These are phyloP conservation scores for Noturus placidus DNA, from an alignment of 2,113 vertebrate species.

Conservation along the genomic window DNA sequence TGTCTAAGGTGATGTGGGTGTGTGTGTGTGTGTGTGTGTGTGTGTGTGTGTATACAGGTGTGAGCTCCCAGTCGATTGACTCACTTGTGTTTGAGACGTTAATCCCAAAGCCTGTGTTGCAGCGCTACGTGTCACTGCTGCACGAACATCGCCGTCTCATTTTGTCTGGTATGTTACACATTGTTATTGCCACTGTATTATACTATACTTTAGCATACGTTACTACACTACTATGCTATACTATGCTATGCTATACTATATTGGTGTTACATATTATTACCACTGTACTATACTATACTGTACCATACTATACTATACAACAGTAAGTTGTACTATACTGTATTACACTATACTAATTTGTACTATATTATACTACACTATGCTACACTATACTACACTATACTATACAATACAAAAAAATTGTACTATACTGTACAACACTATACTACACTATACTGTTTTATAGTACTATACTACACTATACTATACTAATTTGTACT, in stretches of 20 bases:
- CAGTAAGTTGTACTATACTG: no score
- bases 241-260: not conserved
- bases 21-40: conserved; percentile 31
- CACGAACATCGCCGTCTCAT: conserved; percentile 90
- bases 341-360: no score
- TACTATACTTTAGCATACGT: not conserved
- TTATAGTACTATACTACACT: no score
- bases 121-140: conserved; percentile 90
- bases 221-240: not conserved
- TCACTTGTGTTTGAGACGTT: conserved; percentile 90
- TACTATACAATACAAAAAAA: no score
- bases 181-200: not conserved
- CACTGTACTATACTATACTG: not conserved
- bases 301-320: no score
- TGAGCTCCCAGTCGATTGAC: conserved; percentile 83
- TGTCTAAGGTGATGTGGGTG: not conserved
- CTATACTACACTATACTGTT: no score
- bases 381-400: no score
- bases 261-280: no score
- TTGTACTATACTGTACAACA: no score
- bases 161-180: conserved; percentile 66
- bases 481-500: no score
- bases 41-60: conserved; percentile 69
- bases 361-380: no score
- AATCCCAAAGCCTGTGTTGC: conserved; percentile 92